These are phyloP conservation scores for Tympanoctomys barrerae DNA, from an alignment of 2,797 vertebrate genomes.

Conservation along the genomic window DNA sequence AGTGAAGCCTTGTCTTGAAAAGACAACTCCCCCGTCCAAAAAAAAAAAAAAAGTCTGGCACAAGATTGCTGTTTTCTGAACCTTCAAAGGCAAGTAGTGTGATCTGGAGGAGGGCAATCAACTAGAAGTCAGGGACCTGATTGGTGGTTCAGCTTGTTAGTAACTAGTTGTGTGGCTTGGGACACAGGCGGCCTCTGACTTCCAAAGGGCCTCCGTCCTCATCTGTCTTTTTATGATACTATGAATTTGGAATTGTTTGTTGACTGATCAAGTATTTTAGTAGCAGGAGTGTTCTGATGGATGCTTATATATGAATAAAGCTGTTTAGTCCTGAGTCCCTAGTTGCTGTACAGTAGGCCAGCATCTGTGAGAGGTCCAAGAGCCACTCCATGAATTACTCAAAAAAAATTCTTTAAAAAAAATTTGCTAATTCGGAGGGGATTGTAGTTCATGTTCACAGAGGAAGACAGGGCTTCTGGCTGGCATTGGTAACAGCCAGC, in stretches of 20 bases:
- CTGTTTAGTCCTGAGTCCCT: not conserved
- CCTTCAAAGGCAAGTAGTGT: slow-evolving; percentile 45
- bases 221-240: slow-evolving; percentile 1
- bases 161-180: slow-evolving; percentile 35
- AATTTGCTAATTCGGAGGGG: not conserved
- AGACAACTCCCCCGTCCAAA: not conserved
- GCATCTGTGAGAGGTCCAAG: not conserved
- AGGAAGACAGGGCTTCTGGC: slow-evolving; percentile 32
- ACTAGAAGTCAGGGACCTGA: not conserved
- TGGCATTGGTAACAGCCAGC: not conserved
- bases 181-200: slow-evolving; percentile 12
- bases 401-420: not conserved
- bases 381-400: not conserved
- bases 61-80: slow-evolving; percentile 14
- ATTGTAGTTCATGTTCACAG: not conserved
- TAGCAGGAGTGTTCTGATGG: slow-evolving; percentile 34
- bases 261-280: not conserved
- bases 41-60: slow-evolving; percentile 1
- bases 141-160: slow-evolving; percentile 25
- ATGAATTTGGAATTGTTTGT: not conserved
- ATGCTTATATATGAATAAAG: not conserved
- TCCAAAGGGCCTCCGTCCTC: not conserved
- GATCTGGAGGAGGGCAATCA: not conserved
- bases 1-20: not conserved
- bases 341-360: slow-evolving; percentile 20